Evolutionary conservation across 2,113 vertebrate species (phyloP).

Genomic region (Puntigrus tetrazona): DNA sequence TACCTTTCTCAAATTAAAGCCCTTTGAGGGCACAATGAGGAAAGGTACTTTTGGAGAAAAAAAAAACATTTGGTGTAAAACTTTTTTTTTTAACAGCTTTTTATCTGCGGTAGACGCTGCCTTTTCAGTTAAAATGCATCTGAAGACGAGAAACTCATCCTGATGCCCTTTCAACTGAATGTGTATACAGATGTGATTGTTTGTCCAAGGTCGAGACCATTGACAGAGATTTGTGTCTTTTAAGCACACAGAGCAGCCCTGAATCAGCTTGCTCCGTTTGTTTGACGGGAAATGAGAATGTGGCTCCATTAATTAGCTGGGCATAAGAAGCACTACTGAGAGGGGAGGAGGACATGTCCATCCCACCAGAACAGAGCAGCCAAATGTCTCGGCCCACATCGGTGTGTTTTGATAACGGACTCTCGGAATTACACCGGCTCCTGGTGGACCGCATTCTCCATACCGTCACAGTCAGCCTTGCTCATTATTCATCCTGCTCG

Average conservation of each 20-base stretch:
- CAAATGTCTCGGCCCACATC: constrained; percentile 46
- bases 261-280: constrained; percentile 37
- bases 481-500: constrained; percentile 56
- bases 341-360: constrained; percentile 10
- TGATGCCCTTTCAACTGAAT: background rate
- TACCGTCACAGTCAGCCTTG: constrained; percentile 30
- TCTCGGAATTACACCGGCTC: constrained; percentile 42
- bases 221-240: constrained; percentile 16
- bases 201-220: background rate
- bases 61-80: too few species aligned
- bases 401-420: constrained; percentile 48
- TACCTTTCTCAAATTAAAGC: background rate
- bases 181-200: constrained; percentile 9
- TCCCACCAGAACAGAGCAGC: constrained; percentile 40
- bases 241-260: background rate
- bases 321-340: constrained; percentile 29
- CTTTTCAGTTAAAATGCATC: background rate
- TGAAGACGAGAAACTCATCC: background rate
- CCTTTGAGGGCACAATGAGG: background rate
- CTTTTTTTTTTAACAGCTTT: too few species aligned
- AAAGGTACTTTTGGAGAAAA: too few species aligned
- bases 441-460: constrained; percentile 45
- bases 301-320: constrained; percentile 54
- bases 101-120: background rate
- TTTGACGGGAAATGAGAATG: constrained; percentile 46